These are phyloP conservation scores for Leucoraja erinaceus DNA, from an alignment of 2,113 vertebrate genomes.

Conservation along the genomic window DNA sequence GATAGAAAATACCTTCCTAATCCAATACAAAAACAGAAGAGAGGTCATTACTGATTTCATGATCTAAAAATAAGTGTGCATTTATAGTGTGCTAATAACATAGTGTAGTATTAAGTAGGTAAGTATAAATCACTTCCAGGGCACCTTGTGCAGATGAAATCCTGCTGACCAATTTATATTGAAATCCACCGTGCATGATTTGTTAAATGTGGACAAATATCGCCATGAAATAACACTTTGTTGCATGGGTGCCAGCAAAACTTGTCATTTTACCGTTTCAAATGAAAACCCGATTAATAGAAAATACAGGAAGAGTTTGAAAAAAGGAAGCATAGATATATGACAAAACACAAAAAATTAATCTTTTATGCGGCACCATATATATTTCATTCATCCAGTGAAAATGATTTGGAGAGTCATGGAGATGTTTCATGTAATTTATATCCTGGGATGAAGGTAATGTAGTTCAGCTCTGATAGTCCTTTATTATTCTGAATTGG, in stretches of 20 bases:
- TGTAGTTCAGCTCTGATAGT: not conserved
- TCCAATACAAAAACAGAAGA: not conserved
- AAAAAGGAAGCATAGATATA: not conserved
- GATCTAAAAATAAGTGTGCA: not conserved
- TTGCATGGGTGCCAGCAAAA: not conserved
- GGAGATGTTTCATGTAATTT: not conserved
- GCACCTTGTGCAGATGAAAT: not conserved
- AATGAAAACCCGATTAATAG: not conserved
- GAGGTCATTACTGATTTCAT: not conserved
- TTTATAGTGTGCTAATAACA: not conserved
- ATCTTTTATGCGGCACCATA: not conserved
- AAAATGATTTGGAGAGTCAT: not conserved
- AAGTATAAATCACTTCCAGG: not conserved
- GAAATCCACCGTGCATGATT: not conserved
- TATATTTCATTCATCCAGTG: not conserved
- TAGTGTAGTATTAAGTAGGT: not conserved
- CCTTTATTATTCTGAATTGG: slow-evolving; percentile 1
- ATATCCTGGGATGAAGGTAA: not conserved
- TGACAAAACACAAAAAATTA: not conserved
- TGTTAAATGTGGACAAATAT: not conserved
- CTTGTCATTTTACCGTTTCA: not conserved
- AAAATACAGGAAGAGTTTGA: not conserved
- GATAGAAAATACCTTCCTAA: not conserved
- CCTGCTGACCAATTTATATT: not conserved
- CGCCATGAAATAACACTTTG: not conserved